These are phyloP conservation scores for Xenops minutus DNA, from an alignment of 2,797 vertebrate species.

Conservation along the genomic window DNA sequence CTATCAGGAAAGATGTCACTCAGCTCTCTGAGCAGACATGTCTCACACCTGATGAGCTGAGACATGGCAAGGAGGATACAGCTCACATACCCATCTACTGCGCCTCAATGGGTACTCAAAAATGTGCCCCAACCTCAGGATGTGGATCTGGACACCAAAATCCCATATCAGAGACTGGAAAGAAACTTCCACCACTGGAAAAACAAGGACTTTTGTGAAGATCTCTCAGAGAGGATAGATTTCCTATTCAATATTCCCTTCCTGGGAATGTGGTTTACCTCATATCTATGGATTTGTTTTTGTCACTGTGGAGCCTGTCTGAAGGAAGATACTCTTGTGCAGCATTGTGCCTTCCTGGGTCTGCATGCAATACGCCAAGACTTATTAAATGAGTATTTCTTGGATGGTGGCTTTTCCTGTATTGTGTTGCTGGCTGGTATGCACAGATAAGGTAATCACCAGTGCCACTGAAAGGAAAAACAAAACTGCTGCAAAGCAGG, in stretches of 20 bases:
- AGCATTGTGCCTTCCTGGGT: background rate
- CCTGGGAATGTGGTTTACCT: background rate
- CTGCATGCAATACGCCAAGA: background rate
- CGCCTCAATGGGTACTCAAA: background rate
- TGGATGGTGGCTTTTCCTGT: constrained; percentile 26
- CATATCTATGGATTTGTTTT: background rate
- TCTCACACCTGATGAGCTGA: background rate
- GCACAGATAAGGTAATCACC: constrained; percentile 55
- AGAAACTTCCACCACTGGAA: background rate
- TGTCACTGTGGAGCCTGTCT: background rate
- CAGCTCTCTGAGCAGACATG: background rate
- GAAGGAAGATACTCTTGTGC: constrained; percentile 18
- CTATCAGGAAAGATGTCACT: accelerated
- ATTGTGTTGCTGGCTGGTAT: constrained; percentile 26
- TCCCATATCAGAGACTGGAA: background rate
- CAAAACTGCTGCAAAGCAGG: constrained; percentile 33
- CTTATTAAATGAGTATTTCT: constrained; percentile 41
- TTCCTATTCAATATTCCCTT: background rate
- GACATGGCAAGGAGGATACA: background rate
- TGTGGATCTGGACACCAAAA: background rate
- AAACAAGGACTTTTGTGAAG: background rate
- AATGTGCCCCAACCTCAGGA: background rate
- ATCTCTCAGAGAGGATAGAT: background rate
- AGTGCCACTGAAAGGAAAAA: background rate
- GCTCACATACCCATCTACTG: background rate